Conservation (phyloP, 2,888 invertebrate genomes). For the Thymelicus sylvestris region DNA sequence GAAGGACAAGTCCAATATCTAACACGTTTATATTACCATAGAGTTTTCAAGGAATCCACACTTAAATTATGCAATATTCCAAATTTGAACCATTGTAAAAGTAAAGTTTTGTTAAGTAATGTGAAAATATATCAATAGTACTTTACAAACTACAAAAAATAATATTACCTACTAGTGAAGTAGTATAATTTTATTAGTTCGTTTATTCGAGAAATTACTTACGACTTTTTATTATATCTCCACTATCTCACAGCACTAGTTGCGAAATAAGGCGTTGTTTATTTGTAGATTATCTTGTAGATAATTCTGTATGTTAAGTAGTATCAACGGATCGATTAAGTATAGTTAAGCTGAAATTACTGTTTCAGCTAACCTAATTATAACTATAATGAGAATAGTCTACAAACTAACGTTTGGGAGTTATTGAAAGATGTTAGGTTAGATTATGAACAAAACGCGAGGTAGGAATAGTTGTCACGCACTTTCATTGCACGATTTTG, state of each 20-base stretch:
- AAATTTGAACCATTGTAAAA: slow-evolving; percentile 19
- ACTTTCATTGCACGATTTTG: slow-evolving; percentile 20
- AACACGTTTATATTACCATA: too few relatives aligned
- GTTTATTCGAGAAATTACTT: too few relatives aligned
- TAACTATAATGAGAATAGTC: background rate
- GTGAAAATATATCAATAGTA: too few relatives aligned
- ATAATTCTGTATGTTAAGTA: background rate
- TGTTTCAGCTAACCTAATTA: background rate
- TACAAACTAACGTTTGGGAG: background rate
- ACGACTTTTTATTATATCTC: too few relatives aligned
- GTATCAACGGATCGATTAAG: slow-evolving; percentile 8
- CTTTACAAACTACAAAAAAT: too few relatives aligned
- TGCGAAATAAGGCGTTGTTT: background rate
- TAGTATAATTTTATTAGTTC: too few relatives aligned
- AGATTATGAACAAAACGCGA: background rate
- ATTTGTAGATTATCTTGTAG: slow-evolving; percentile 11
- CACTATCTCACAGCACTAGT: background rate
- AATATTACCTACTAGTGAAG: too few relatives aligned
- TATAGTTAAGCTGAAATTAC: background rate
- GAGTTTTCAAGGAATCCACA: too few relatives aligned
- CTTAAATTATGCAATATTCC: slow-evolving; percentile 23
- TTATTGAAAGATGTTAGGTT: background rate
- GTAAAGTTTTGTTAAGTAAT: background rate
- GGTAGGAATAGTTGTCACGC: background rate
- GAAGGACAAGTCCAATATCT: too few relatives aligned